A percentile compares a stretch with the other conserved stretches of the same genome.
Conservation (phyloP, 2,113 vertebrate genomes). For the Muntiacus reevesi region DNA sequence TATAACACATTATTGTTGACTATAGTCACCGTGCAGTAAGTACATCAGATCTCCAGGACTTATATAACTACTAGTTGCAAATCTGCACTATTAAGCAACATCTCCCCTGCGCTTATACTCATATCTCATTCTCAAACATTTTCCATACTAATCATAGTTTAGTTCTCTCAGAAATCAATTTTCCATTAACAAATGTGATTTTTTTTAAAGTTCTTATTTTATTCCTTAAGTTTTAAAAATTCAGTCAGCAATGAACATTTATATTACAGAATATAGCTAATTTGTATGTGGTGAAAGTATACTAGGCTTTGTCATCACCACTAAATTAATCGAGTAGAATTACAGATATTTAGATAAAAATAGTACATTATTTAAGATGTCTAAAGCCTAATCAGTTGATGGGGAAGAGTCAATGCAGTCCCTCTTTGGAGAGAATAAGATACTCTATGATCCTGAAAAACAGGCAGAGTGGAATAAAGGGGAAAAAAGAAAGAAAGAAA, state of each 20-base stretch:
- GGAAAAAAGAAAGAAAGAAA: neutral
- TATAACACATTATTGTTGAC: neutral
- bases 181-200: neutral
- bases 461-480: neutral
- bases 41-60: neutral
- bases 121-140: neutral
- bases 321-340: neutral
- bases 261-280: constrained; percentile 12
- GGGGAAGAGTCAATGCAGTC: neutral
- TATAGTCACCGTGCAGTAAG: neutral
- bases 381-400: neutral
- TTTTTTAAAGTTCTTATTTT: neutral
- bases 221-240: constrained; percentile 29
- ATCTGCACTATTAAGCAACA: neutral
- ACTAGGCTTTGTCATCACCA: constrained; percentile 3
- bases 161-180: neutral
- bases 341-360: neutral
- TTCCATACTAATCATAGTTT: neutral
- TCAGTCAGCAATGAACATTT: neutral
- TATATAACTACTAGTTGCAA: neutral
- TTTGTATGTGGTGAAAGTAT: neutral
- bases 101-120: neutral
- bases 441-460: neutral
- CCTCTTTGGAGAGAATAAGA: neutral
- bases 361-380: neutral